Evolutionary conservation across 2,797 vertebrate species (phyloP).

Genomic region (Pseudochirops corinnae): DNA sequence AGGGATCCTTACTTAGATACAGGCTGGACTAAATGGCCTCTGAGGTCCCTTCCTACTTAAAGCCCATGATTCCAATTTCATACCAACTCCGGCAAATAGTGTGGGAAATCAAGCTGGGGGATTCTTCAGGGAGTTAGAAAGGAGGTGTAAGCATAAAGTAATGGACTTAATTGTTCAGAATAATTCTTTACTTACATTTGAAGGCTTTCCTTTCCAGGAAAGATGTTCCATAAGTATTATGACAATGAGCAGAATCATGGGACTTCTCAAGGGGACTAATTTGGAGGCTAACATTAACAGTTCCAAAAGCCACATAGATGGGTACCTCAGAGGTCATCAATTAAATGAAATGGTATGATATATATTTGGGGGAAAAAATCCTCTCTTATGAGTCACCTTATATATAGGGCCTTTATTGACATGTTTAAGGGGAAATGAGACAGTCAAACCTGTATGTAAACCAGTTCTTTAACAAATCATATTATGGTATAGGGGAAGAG

Average conservation of each 20-base stretch:
- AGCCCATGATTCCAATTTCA: background rate
- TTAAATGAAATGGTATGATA: background rate
- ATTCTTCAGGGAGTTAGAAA: background rate
- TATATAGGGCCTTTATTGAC: background rate
- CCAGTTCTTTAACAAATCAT: background rate
- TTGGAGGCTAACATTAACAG: background rate
- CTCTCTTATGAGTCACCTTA: background rate
- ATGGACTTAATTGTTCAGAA: background rate
- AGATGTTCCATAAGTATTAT: background rate
- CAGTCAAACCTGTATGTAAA: background rate
- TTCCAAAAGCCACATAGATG: background rate
- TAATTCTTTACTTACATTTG: background rate
- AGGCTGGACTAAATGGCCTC: background rate
- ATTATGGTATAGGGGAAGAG: background rate
- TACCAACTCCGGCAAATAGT: background rate
- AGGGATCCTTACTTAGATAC: background rate
- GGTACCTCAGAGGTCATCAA: background rate
- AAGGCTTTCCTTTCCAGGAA: background rate
- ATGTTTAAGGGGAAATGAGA: background rate
- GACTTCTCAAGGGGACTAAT: background rate
- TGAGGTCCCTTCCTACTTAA: background rate
- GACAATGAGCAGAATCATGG: background rate
- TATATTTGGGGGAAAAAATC: background rate
- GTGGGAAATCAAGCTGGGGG: background rate
- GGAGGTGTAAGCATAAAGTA: background rate